Evolutionary conservation across 2,113 vertebrate species (phyloP).

Genomic region (Ciconia maguari): DNA sequence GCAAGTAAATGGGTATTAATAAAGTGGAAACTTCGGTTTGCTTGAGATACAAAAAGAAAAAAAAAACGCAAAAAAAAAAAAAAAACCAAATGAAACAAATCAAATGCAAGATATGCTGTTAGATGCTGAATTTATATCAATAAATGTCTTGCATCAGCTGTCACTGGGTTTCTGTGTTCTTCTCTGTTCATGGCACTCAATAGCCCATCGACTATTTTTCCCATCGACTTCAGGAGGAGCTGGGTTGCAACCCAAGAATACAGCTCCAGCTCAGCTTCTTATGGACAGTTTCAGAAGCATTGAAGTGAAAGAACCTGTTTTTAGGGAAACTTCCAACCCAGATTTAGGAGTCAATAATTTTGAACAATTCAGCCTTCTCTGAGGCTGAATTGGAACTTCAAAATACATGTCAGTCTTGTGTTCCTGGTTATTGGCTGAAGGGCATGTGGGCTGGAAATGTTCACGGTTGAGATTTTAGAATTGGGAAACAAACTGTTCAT

Average conservation of each 20-base stretch:
- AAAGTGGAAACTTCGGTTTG: constrained; percentile 41
- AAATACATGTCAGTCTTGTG: accelerated
- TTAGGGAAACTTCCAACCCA: background rate
- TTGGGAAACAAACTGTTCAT: background rate
- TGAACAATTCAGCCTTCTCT: background rate
- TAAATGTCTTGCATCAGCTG: constrained; percentile 61
- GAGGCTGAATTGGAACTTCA: background rate
- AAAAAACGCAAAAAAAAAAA: background rate
- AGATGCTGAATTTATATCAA: constrained; percentile 54
- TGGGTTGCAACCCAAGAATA: background rate
- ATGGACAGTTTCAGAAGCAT: background rate
- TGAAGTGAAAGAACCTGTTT: background rate
- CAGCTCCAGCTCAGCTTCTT: background rate
- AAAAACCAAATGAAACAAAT: background rate
- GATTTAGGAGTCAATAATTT: background rate
- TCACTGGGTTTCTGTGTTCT: constrained; percentile 39
- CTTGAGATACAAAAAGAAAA: constrained; percentile 1
- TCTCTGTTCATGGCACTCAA: background rate
- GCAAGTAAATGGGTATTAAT: background rate
- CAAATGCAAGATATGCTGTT: constrained; percentile 12
- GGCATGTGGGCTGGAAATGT: background rate
- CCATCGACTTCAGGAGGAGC: background rate
- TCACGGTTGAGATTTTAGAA: background rate
- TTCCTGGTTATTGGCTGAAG: background rate
- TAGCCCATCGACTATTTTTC: background rate